These are phyloP conservation scores for Pecten maximus DNA, from an alignment of 2,888 invertebrate genomes.

Conservation along the genomic window DNA sequence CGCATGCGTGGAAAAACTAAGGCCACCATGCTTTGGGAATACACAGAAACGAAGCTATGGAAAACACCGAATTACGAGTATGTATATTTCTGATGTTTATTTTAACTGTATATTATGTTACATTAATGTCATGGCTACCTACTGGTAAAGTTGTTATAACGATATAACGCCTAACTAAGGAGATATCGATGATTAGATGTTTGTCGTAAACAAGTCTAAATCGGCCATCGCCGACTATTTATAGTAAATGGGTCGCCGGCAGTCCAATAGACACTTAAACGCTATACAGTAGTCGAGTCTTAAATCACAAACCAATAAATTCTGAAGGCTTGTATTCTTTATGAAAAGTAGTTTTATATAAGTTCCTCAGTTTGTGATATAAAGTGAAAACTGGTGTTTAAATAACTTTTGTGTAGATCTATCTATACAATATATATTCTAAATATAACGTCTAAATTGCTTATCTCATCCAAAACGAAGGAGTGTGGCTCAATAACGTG, in stretches of 20 bases:
- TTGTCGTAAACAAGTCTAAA: constrained; percentile 23
- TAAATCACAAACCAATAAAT: not conserved
- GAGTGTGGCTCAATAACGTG: too few species aligned
- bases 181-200: not conserved
- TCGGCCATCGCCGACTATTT: not conserved
- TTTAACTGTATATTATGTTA: not conserved
- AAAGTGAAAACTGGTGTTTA: not conserved
- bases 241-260: not conserved
- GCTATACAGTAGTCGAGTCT: not conserved
- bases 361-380: too few species aligned
- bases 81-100: not conserved
- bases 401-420: not conserved
- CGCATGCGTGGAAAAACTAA: constrained; percentile 38
- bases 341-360: too few species aligned
- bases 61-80: not conserved
- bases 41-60: not conserved
- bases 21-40: constrained; percentile 13
- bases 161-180: not conserved
- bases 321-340: too few species aligned
- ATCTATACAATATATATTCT: not conserved
- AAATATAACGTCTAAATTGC: not conserved
- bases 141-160: not conserved
- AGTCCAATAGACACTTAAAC: not conserved
- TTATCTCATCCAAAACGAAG: not conserved
- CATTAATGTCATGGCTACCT: not conserved